Conservation (phyloP, 2,888 invertebrate genomes). For the Dryadula phaetusa region DNA sequence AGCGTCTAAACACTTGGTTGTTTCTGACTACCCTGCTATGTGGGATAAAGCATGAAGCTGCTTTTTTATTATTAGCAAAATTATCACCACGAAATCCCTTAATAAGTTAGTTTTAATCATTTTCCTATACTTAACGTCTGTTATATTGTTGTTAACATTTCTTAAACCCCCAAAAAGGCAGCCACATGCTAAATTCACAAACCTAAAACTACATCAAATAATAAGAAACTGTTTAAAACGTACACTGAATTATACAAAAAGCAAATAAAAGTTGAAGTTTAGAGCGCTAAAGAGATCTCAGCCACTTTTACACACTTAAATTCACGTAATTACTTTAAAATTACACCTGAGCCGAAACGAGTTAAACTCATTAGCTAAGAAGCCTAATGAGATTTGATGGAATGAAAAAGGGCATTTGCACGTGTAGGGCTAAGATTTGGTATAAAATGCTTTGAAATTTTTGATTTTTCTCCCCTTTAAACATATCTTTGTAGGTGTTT, state of each 20-base stretch:
- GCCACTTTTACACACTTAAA: conserved; percentile 39
- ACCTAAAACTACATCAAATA: background rate
- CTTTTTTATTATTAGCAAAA: too few species aligned
- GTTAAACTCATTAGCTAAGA: conserved; percentile 56
- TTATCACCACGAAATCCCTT: too few species aligned
- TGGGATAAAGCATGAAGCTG: too few species aligned
- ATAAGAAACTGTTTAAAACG: conserved; percentile 2
- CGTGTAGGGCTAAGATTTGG: conserved; percentile 15
- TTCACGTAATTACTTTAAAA: conserved; percentile 50
- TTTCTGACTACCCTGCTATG: too few species aligned
- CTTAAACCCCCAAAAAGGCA: too few species aligned
- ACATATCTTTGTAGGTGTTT: too few species aligned
- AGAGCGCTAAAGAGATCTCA: conserved; percentile 31
- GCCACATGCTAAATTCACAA: background rate
- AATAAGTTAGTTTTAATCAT: too few species aligned
- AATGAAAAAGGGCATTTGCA: conserved; percentile 49
- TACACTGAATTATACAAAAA: conserved; percentile 31
- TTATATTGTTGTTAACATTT: too few species aligned
- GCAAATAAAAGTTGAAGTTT: conserved; percentile 27
- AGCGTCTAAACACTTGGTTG: too few species aligned
- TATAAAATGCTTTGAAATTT: background rate
- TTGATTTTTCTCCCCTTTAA: too few species aligned
- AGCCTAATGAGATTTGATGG: conserved; percentile 62
- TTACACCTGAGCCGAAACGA: conserved; percentile 51
- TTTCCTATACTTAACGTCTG: too few species aligned